Evolutionary conservation across 2,113 vertebrate species (phyloP).

Genomic region (Chitala chitala): DNA sequence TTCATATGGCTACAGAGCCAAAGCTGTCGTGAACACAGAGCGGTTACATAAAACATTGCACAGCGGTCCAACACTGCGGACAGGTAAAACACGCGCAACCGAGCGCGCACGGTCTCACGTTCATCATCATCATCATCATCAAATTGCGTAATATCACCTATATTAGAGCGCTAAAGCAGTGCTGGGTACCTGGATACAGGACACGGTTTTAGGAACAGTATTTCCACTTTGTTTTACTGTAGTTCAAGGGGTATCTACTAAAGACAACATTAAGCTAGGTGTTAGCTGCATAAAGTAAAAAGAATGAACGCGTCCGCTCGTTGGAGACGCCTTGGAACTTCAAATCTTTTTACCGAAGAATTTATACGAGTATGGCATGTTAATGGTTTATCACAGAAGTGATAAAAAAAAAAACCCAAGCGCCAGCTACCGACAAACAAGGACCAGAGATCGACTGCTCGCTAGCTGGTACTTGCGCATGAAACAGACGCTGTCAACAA

Average conservation of each 20-base stretch:
- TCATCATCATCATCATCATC: background rate
- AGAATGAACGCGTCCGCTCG: background rate
- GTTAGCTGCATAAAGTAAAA: background rate
- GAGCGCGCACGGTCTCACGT: too few species aligned
- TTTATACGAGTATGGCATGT: background rate
- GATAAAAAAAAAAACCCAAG: background rate
- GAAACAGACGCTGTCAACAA: constrained; percentile 8
- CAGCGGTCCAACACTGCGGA: too few species aligned
- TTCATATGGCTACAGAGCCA: too few species aligned
- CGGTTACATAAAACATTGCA: too few species aligned
- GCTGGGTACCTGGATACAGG: background rate
- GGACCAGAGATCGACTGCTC: background rate
- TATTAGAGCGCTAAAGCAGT: background rate
- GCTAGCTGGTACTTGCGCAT: background rate
- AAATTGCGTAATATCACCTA: background rate
- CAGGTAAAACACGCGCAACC: too few species aligned
- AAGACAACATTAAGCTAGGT: background rate
- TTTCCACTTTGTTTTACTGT: background rate
- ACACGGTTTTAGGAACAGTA: background rate
- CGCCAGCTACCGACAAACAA: background rate
- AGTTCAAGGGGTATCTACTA: background rate
- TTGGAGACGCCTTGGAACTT: constrained; percentile 6
- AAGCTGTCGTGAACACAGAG: too few species aligned
- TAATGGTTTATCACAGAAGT: background rate
- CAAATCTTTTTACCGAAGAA: background rate